Conservation (phyloP, 1,140 invertebrate species). For the Diploscapter pachys region DNA sequence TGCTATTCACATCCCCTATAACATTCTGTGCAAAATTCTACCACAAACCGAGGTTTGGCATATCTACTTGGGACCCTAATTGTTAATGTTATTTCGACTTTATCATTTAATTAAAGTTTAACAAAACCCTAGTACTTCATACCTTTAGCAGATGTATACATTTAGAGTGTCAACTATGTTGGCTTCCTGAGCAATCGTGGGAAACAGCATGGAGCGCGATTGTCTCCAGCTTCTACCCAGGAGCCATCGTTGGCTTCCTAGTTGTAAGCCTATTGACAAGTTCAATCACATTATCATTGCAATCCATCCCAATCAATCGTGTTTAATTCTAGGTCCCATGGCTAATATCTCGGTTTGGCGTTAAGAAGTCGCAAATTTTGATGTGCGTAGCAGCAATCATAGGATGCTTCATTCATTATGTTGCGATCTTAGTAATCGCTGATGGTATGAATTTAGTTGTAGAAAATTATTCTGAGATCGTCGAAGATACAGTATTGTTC, state of each 20-base stretch:
- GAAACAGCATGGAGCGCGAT: constrained; percentile 31
- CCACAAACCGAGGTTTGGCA: constrained; percentile 8
- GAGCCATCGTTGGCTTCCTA: constrained; percentile 38
- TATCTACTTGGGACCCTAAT: background rate
- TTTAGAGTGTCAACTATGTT: constrained; percentile 4
- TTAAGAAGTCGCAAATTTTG: constrained; percentile 26
- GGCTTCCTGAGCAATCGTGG: constrained; percentile 29
- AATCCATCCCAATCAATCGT: background rate
- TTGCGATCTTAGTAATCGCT: constrained; percentile 23
- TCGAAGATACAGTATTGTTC: background rate
- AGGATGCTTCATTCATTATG: constrained; percentile 36
- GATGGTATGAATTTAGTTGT: constrained; percentile 11
- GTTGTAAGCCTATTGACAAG: constrained; percentile 9
- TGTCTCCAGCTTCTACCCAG: constrained; percentile 39
- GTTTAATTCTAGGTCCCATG: constrained; percentile 26
- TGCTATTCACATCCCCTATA: background rate
- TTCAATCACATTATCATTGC: background rate
- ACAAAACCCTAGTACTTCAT: background rate
- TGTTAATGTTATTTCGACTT: too few relatives aligned
- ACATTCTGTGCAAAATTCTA: background rate
- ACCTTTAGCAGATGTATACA: constrained; percentile 4
- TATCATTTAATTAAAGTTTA: background rate
- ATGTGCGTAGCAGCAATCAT: constrained; percentile 36
- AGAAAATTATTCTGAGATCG: background rate
- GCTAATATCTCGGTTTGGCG: constrained; percentile 25